Conservation (phyloP, 2,113 vertebrate species). For the Glaucidium brasilianum region DNA sequence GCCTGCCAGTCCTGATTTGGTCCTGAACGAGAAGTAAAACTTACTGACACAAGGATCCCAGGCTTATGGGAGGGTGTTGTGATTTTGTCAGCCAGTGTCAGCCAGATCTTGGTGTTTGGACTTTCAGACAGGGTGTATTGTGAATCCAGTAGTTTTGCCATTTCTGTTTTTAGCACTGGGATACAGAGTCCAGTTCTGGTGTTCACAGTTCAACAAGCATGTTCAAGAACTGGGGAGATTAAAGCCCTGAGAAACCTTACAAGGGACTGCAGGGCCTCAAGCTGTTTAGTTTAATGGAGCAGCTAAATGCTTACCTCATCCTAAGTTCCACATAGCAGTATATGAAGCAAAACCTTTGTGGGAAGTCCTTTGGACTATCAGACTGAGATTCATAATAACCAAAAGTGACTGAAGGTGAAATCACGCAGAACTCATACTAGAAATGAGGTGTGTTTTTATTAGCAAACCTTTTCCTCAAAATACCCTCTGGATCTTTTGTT, state of each 20-base stretch:
- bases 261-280: neutral
- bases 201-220: neutral
- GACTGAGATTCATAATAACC: neutral
- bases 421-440: neutral
- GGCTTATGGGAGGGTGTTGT: neutral
- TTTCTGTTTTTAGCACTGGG: neutral
- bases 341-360: neutral
- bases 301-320: neutral
- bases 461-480: neutral
- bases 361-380: neutral
- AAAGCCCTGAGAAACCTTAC: neutral
- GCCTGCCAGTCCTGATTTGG: fast-evolving
- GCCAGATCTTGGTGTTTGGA: neutral
- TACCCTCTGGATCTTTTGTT: neutral
- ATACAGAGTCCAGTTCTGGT: neutral
- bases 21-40: neutral
- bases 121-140: neutral
- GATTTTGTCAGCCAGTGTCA: neutral
- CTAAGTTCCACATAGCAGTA: neutral
- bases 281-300: neutral
- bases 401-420: neutral
- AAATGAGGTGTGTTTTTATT: neutral
- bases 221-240: neutral
- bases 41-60: neutral
- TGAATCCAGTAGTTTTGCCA: neutral